A percentile compares a stretch with the other conserved stretches of the same genome.
Conservation (phyloP, 2,113 vertebrate genomes). For the Panthera tigris region DNA sequence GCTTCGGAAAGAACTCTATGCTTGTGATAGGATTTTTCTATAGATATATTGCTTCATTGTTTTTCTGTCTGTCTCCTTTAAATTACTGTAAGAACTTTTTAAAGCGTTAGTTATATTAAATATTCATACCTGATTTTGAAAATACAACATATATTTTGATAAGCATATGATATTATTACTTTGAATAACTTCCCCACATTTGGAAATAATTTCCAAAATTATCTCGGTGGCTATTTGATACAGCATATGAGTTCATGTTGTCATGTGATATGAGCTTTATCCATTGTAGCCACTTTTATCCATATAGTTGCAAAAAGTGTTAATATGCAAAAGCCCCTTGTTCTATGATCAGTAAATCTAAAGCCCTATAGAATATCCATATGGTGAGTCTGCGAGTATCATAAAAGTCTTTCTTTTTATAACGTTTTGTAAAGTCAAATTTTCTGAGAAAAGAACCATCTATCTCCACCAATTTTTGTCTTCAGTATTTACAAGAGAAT, state of each 20-base stretch:
- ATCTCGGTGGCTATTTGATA: neutral
- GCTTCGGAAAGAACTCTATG: slow-evolving; percentile 77
- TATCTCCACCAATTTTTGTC: neutral
- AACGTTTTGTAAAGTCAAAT: neutral
- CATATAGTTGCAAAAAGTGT: neutral
- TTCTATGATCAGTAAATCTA: neutral
- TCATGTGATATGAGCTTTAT: neutral
- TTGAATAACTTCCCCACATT: neutral
- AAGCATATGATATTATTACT: neutral
- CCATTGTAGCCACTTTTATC: neutral
- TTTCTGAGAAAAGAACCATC: neutral
- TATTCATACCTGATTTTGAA: neutral
- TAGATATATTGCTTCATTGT: slow-evolving; percentile 66
- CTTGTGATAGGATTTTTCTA: slow-evolving; percentile 61
- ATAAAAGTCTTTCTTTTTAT: neutral
- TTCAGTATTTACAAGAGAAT: neutral
- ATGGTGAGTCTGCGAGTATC: neutral
- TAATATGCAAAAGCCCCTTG: neutral
- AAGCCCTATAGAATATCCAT: neutral
- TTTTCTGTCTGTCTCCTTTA: neutral
- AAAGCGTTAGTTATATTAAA: neutral
- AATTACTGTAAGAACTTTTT: slow-evolving; percentile 57
- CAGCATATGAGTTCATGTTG: neutral
- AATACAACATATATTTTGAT: neutral
- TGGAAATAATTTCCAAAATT: neutral